Evolutionary conservation across 2,113 vertebrate genomes (phyloP).

Genomic region (Campylorhamphus procurvoides): DNA sequence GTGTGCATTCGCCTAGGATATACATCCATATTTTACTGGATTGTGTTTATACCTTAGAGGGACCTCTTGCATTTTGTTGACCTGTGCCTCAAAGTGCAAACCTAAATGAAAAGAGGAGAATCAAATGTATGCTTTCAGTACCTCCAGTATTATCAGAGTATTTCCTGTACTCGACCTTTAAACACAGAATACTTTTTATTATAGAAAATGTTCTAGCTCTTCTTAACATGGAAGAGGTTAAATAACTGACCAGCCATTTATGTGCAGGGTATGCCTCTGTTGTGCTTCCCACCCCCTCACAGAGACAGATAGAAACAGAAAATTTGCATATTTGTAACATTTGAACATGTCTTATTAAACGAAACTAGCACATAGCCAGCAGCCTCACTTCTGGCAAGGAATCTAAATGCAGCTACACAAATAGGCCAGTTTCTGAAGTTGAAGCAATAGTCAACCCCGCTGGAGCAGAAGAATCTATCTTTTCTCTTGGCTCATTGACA

Average conservation of each 20-base stretch:
- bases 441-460: neutral
- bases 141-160: neutral
- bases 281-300: neutral
- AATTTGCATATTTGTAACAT: neutral
- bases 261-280: neutral
- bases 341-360: neutral
- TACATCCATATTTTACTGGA: neutral
- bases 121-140: neutral
- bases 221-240: neutral
- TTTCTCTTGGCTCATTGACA: constrained; percentile 53
- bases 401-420: constrained; percentile 26
- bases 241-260: neutral
- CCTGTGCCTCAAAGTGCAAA: neutral
- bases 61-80: neutral
- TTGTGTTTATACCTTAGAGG: neutral
- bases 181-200: neutral
- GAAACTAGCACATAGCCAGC: neutral
- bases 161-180: neutral
- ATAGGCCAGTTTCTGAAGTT: constrained; percentile 16
- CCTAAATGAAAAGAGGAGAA: neutral
- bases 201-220: neutral
- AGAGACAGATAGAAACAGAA: neutral
- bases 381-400: constrained; percentile 22
- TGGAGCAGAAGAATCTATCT: constrained; percentile 34
- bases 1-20: neutral